phyloP scores from a whole-genome alignment of 1,140 invertebrate genomes.

The Venturia canescens region DNA sequence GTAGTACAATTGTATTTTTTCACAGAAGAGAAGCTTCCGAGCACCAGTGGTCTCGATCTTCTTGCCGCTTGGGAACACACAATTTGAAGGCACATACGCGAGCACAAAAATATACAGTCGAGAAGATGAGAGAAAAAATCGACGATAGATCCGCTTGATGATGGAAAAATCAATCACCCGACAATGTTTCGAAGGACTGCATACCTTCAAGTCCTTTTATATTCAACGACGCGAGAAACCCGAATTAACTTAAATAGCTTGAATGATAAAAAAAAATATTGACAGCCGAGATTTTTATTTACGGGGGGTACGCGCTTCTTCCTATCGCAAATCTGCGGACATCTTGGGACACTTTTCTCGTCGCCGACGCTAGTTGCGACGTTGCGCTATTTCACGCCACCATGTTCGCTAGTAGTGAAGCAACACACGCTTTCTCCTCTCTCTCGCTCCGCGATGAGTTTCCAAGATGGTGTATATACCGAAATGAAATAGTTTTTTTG shows the following conservation, averaged over 20 bases:
- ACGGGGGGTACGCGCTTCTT: conserved; percentile 63
- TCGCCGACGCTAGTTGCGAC: conserved; percentile 68
- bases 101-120: too few species aligned
- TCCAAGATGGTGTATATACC: conserved; percentile 54
- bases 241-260: not conserved
- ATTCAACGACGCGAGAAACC: not conserved
- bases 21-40: too few species aligned
- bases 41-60: too few species aligned
- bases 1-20: too few species aligned
- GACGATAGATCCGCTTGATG: too few species aligned
- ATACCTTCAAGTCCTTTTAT: not conserved
- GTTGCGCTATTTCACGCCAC: conserved; percentile 63
- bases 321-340: conserved; percentile 67
- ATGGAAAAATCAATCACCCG: not conserved
- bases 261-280: conserved; percentile 55
- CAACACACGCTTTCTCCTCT: not conserved
- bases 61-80: too few species aligned
- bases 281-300: conserved; percentile 58
- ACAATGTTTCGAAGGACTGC: not conserved
- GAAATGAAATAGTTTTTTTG: not conserved
- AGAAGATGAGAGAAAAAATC: too few species aligned
- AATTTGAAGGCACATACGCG: too few species aligned
- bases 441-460: conserved; percentile 18
- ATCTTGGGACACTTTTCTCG: conserved; percentile 54
- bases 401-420: not conserved